Evolutionary conservation across 2,888 invertebrate species (phyloP).

Genomic region (Limnephilus auricula): DNA sequence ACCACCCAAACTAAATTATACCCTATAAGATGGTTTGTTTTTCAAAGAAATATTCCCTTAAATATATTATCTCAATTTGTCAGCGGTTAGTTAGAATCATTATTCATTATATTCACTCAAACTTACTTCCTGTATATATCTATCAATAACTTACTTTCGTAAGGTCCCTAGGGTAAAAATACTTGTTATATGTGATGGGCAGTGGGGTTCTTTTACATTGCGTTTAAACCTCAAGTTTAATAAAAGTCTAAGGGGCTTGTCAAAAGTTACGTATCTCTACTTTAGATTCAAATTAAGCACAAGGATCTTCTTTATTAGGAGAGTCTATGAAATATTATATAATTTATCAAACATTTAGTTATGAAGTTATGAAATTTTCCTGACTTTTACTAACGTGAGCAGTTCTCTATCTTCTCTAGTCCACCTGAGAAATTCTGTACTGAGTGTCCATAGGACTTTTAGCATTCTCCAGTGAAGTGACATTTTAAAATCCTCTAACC

Average conservation of each 20-base stretch:
- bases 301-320: too few relatives aligned
- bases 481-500: too few relatives aligned
- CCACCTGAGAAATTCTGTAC: too few relatives aligned
- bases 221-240: background rate
- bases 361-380: too few relatives aligned
- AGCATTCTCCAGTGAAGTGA: too few relatives aligned
- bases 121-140: background rate
- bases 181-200: background rate
- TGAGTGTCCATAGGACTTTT: too few relatives aligned
- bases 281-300: too few relatives aligned
- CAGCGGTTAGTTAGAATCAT: background rate
- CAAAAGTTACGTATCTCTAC: background rate
- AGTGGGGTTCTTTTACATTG: background rate
- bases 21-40: background rate
- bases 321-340: too few relatives aligned
- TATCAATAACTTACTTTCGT: constrained; percentile 4
- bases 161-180: background rate
- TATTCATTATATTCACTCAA: background rate
- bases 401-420: too few relatives aligned
- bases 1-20: too few relatives aligned
- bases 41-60: background rate
- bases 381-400: too few relatives aligned
- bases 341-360: too few relatives aligned
- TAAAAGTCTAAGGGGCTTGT: background rate
- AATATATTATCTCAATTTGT: background rate